Conservation (phyloP, 1,140 invertebrate species). For the Halesus radiatus region DNA sequence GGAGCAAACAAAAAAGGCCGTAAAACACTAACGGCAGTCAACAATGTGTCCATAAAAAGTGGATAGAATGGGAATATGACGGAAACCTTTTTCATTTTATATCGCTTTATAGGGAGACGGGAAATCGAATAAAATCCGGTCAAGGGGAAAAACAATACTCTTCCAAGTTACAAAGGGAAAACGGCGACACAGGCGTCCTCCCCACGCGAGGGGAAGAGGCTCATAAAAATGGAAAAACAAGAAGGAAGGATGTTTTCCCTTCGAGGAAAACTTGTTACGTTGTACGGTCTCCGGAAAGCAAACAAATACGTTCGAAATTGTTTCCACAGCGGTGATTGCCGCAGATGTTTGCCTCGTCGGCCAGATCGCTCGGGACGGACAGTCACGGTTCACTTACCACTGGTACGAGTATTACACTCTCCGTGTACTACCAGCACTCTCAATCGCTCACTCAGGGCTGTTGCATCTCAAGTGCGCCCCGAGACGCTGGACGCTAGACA, state of each 20-base stretch:
- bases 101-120: slow-evolving; percentile 58
- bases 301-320: slow-evolving; percentile 55
- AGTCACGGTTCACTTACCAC: slow-evolving; percentile 14
- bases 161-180: slow-evolving; percentile 36
- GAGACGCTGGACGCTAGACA: neutral
- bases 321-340: slow-evolving; percentile 53
- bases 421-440: slow-evolving; percentile 2
- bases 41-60: slow-evolving; percentile 58
- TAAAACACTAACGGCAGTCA: slow-evolving; percentile 58
- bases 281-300: slow-evolving; percentile 51
- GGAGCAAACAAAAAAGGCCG: slow-evolving; percentile 56
- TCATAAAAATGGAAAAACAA: slow-evolving; percentile 44
- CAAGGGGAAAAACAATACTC: slow-evolving; percentile 58
- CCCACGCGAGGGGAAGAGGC: slow-evolving; percentile 21
- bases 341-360: slow-evolving; percentile 48
- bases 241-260: slow-evolving; percentile 47
- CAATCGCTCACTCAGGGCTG: neutral
- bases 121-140: slow-evolving; percentile 58
- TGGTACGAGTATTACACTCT: too few species aligned
- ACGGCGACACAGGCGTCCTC: slow-evolving; percentile 12
- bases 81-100: slow-evolving; percentile 57
- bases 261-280: slow-evolving; percentile 54
- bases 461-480: too few species aligned
- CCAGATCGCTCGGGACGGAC: slow-evolving; percentile 24
- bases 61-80: slow-evolving; percentile 55